phyloP scores from a whole-genome alignment of 2,797 vertebrate species.

The Lophius americanus region DNA sequence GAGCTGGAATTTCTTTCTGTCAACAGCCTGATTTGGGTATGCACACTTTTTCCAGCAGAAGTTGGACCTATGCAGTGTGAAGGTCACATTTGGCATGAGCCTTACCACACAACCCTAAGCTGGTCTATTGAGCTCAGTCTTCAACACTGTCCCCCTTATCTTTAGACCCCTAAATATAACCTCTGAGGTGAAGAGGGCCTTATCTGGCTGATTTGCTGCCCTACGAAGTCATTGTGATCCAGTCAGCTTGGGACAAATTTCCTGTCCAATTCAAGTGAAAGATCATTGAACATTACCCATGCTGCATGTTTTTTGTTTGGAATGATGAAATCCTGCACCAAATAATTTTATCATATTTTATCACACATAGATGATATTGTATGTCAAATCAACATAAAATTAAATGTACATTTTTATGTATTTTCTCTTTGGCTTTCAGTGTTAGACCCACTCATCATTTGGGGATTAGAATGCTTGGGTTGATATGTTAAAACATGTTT shows the following conservation, averaged over 20 bases:
- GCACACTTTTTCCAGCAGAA: constrained; percentile 28
- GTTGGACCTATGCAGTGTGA: constrained; percentile 45
- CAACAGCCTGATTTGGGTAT: constrained; percentile 18
- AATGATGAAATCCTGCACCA: constrained; percentile 8
- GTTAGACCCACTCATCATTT: constrained; percentile 31
- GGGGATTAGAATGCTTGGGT: constrained; percentile 29
- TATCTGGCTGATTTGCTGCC: constrained; percentile 65
- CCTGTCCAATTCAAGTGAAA: constrained; percentile 68
- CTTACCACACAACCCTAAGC: constrained; percentile 37
- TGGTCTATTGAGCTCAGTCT: constrained; percentile 45
- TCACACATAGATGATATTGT: not conserved
- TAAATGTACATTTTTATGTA: constrained; percentile 19
- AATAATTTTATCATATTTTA: not conserved
- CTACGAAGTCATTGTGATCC: constrained; percentile 49
- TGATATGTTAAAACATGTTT: constrained; percentile 56
- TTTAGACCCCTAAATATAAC: constrained; percentile 71
- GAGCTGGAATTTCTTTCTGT: constrained; percentile 29
- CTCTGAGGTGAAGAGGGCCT: constrained; percentile 58
- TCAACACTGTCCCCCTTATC: constrained; percentile 68
- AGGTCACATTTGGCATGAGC: constrained; percentile 55
- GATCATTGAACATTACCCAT: constrained; percentile 27
- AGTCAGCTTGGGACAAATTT: constrained; percentile 60
- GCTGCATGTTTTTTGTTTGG: not conserved
- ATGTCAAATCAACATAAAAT: not conserved
- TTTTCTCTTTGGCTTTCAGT: constrained; percentile 10